Evolutionary conservation across 2,888 invertebrate genomes (phyloP), one percentile per base, ranked within the genome.

Genomic region (Holacanthella duospinosa): DNA sequence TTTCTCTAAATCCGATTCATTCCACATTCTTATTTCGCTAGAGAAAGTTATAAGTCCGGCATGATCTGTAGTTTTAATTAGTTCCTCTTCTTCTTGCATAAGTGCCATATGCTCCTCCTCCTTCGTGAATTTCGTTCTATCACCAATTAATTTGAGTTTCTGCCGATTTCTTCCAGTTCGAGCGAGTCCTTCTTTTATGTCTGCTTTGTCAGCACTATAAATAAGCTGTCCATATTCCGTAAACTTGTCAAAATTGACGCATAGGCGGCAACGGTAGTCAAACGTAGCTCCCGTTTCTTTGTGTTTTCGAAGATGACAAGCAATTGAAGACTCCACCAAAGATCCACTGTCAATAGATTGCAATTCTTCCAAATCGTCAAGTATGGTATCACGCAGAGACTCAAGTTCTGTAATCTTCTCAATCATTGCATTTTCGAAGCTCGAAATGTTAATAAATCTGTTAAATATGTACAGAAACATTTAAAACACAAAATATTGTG

Each of bases 241-340:
- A 66, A 80, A 78, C 43, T 76, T 65, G 26, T 76, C 75, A 66
- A 79, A 76, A 28, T 76, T 74, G 48, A 74, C 71, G 69, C 80
- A 80, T 55, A 79, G 75, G 1, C 73, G 73, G 69, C 79, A 80
- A 1, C 76, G 61, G 26, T 64, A 62, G 3, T 66, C 71, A 29
- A 68, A 66, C 12, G 63, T 61, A 56, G 19, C 43, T 19, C 26
- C 28, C 21, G 6, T 16, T 29, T 24, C 26, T 2, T 44, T 66
- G 64, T n/a, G 64, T 24, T 63, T 63, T 64, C 83, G 75, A 56
- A 85, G 76, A 75, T 85, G 85, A 70, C 85, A 85, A 62, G 79
- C 77, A 27, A 81, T 80, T 1, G 83, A 83, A 58, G 75, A 69
- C 60, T 78, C 74, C 26, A 84, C 79, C 26, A 82, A 73, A 4